Conservation (phyloP, 2,888 invertebrate genomes). For the Rhingia campestris region DNA sequence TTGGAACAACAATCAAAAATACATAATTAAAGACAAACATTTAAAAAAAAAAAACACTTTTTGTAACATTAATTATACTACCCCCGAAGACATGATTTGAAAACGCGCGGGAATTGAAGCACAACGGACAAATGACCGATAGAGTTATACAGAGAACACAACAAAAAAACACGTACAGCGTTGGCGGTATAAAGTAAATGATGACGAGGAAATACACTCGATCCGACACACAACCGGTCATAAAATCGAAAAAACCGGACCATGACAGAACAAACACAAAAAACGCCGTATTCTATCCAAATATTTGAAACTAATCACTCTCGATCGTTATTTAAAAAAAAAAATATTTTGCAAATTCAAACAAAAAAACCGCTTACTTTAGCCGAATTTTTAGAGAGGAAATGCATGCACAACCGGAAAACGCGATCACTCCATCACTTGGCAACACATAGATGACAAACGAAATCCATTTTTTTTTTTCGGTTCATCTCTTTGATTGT, state of each 20-base stretch:
- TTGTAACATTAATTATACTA: slow-evolving; percentile 35
- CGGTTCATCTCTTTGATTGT: slow-evolving; percentile 6
- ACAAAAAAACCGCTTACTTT: slow-evolving; percentile 33
- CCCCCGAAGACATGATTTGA: slow-evolving; percentile 17
- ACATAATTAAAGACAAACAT: slow-evolving; percentile 4
- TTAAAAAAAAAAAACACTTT: slow-evolving; percentile 27
- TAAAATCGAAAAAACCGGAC: slow-evolving; percentile 51
- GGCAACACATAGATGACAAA: slow-evolving; percentile 52
- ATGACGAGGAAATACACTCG: slow-evolving; percentile 54
- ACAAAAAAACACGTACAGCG: slow-evolving; percentile 38
- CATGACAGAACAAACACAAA: slow-evolving; percentile 11
- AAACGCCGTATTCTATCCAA: slow-evolving; percentile 17
- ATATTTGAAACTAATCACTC: slow-evolving; percentile 47
- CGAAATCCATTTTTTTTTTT: slow-evolving; percentile 39
- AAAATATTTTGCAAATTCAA: slow-evolving; percentile 30
- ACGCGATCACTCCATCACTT: slow-evolving; percentile 68
- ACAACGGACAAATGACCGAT: slow-evolving; percentile 63
- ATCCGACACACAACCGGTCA: slow-evolving; percentile 51
- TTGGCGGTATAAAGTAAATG: slow-evolving; percentile 63
- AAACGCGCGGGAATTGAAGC: slow-evolving; percentile 61
- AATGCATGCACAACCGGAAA: slow-evolving; percentile 63
- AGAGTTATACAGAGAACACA: slow-evolving; percentile 36
- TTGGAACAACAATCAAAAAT: slow-evolving; percentile 81
- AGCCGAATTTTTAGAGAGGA: slow-evolving; percentile 42
- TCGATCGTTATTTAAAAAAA: slow-evolving; percentile 37